phyloP scores from a whole-genome alignment of 1,140 invertebrate species.

The Drosophila tsacasi region DNA sequence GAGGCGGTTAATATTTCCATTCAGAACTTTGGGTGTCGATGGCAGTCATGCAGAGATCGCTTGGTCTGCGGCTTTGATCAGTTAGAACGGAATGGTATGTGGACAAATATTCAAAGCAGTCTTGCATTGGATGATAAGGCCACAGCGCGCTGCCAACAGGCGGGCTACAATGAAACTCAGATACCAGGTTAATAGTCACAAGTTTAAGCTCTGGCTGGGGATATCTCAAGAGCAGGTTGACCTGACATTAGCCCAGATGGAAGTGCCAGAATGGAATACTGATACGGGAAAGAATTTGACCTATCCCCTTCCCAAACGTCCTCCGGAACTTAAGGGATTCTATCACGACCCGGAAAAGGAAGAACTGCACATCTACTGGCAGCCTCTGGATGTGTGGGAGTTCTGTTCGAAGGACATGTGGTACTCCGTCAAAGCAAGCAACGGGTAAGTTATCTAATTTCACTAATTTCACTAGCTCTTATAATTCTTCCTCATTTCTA shows the following conservation, averaged over 20 bases:
- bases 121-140: not conserved
- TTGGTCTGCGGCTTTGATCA: not conserved
- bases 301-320: not conserved
- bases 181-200: not conserved
- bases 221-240: too few relatives aligned
- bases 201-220: not conserved
- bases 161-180: not conserved
- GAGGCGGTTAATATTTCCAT: not conserved
- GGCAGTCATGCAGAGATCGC: not conserved
- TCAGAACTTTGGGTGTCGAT: not conserved
- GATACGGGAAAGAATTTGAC: not conserved
- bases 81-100: not conserved
- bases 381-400: conserved; percentile 1
- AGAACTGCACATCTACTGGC: conserved; percentile 3
- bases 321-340: not conserved
- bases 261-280: not conserved
- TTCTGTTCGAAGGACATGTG: not conserved
- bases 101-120: not conserved
- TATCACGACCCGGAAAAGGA: not conserved
- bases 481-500: not conserved
- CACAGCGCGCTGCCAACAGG: not conserved
- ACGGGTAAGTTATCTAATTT: not conserved
- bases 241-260: not conserved
- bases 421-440: not conserved
- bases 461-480: not conserved